These are phyloP conservation scores for Megastigmus dorsalis DNA, from an alignment of 2,888 invertebrate genomes.

Conservation along the genomic window DNA sequence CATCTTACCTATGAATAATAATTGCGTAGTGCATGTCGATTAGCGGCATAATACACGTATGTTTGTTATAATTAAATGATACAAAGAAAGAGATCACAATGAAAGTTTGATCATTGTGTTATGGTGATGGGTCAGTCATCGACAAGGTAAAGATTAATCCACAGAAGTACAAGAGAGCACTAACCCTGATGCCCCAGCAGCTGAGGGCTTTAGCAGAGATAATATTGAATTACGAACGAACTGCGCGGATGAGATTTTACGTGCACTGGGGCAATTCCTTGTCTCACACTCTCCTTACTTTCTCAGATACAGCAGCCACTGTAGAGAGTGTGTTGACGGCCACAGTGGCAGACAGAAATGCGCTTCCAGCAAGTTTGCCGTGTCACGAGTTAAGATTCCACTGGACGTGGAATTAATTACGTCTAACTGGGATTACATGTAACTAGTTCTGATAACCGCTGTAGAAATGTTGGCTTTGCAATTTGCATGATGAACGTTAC, in stretches of 20 bases:
- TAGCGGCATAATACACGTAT: too few relatives aligned
- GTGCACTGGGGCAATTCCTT: not conserved
- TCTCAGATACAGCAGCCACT: too few relatives aligned
- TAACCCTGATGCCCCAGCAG: not conserved
- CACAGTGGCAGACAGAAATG: slow-evolving; percentile 9
- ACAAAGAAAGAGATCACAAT: too few relatives aligned
- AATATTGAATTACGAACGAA: slow-evolving; percentile 44
- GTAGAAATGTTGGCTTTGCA: not conserved
- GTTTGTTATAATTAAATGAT: too few relatives aligned
- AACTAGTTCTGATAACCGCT: slow-evolving; percentile 10
- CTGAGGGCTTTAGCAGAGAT: slow-evolving; percentile 15
- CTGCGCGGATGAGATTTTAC: slow-evolving; percentile 34
- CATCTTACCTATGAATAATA: too few relatives aligned
- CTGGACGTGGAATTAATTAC: slow-evolving; percentile 40
- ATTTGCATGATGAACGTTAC: too few relatives aligned
- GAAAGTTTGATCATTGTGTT: too few relatives aligned
- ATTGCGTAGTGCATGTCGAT: too few relatives aligned
- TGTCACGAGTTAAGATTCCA: slow-evolving; percentile 13
- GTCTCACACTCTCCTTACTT: not conserved
- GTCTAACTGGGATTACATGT: not conserved
- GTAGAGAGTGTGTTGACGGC: not conserved
- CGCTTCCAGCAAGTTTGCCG: slow-evolving; percentile 20
- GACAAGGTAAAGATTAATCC: not conserved
- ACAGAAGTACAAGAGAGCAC: not conserved
- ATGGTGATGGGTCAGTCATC: too few relatives aligned